Evolutionary conservation across 2,113 vertebrate species (phyloP), one percentile per base, ranked within the genome.

Genomic region (Leucopternis melanops): DNA sequence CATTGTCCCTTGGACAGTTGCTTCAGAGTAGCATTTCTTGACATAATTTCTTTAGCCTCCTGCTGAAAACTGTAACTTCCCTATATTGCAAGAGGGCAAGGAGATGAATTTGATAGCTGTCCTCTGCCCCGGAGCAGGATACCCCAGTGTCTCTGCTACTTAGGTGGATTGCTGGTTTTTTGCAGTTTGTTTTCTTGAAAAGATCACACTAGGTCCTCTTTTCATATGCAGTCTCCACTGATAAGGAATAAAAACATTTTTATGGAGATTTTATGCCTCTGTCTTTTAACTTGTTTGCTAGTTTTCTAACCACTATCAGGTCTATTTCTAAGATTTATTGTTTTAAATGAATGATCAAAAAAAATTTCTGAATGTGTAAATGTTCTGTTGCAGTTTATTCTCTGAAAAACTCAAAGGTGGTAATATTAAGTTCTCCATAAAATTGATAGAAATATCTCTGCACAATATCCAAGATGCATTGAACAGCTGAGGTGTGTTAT

Each of bases 161-260:
- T 86, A 49, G 40, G 47, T 52, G 55, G 36, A 59, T 74, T 78
- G 12, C 57, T 95, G 38, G 0, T 5, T 44, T 81, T 58, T 36
- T 82, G 38, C 13, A 23, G 38, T 78, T 93, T 61, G 20, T 70
- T 79, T 61, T 73, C 62, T 86, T 94, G 75, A 81, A 93, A 78
- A 95, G 63, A 29, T 81, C 8, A 13, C 27, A 22, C 1, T 79
- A 82, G 42, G 52, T 82, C 55, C 44, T 95, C 59, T 80, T 72
- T 82, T 82, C 50, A 47, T 57, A 82, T 47, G 31, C 78, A n/a
- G 27, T 62, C 62, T 80, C 55, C 67, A 22, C 31, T 72, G 74
- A 88, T 78, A 73, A 81, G 52, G 59, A 95, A 97, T 96, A 97
- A 97, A 97, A 95, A 78, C 65, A n/a, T 73, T 96, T 97, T 96